phyloP scores from a whole-genome alignment of 2,113 vertebrate species.

The Colius striatus region DNA sequence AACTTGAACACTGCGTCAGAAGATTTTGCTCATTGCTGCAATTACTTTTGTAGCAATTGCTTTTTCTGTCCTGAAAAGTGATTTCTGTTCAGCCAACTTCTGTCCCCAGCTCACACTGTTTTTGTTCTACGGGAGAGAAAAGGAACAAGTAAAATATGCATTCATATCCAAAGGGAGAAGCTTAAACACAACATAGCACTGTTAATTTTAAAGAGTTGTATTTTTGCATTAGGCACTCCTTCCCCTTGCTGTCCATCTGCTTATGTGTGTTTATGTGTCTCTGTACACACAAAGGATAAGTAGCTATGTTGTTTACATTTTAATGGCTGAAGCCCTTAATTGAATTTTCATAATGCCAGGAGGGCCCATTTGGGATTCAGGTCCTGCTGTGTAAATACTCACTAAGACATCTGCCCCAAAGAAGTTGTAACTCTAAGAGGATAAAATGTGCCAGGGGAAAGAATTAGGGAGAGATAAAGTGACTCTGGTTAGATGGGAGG shows the following conservation, averaged over 20 bases:
- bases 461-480: background rate
- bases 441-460: constrained; percentile 20
- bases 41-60: background rate
- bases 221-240: background rate
- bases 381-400: constrained; percentile 23
- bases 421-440: constrained; percentile 15
- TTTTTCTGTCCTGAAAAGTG: background rate
- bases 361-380: background rate
- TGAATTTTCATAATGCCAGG: constrained; percentile 55
- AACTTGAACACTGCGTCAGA: background rate
- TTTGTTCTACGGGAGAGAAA: background rate
- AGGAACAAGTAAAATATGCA: background rate
- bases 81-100: background rate
- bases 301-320: constrained; percentile 39
- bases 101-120: background rate
- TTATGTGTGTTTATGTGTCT: constrained; percentile 2
- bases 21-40: background rate
- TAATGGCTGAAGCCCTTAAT: constrained; percentile 14
- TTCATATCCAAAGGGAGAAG: background rate
- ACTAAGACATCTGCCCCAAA: constrained; percentile 23
- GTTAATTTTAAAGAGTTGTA: background rate
- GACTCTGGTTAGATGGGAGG: background rate
- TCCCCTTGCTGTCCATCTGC: background rate
- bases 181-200: background rate
- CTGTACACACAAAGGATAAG: background rate